Evolutionary conservation across 2,888 invertebrate genomes (phyloP).

Genomic region (Tipula unca): DNA sequence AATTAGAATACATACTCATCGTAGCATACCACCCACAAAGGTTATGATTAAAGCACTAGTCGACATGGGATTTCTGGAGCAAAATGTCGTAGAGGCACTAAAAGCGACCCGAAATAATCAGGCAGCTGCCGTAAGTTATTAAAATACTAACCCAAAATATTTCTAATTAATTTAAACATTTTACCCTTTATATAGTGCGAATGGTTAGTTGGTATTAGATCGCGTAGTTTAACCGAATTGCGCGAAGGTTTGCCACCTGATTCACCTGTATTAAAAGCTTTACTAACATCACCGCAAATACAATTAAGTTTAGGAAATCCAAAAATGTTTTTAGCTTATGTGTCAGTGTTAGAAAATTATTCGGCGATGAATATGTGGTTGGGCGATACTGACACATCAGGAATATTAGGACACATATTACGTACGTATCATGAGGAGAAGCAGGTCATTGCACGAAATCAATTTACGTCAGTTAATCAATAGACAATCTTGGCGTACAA

Average conservation of each 20-base stretch:
- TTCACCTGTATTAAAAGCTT: conserved; percentile 53
- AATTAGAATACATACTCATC: conserved; percentile 39
- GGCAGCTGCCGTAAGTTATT: conserved; percentile 43
- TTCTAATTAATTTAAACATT: too few relatives aligned
- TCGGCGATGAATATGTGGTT: conserved; percentile 54
- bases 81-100: conserved; percentile 50
- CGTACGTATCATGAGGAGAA: conserved; percentile 56
- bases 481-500: too few relatives aligned
- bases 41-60: conserved; percentile 34
- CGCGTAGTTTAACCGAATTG: conserved; percentile 46
- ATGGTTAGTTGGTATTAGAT: conserved; percentile 54
- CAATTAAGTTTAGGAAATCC: conserved; percentile 57
- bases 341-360: conserved; percentile 58
- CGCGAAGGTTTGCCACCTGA: conserved; percentile 51
- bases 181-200: too few relatives aligned
- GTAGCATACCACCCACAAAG: conserved; percentile 35
- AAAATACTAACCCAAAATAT: neutral
- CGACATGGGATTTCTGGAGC: conserved; percentile 55
- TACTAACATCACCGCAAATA: conserved; percentile 54
- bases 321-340: conserved; percentile 55
- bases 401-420: conserved; percentile 56
- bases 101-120: conserved; percentile 55
- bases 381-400: conserved; percentile 58
- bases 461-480: conserved; percentile 30
- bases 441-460: conserved; percentile 48